These are phyloP conservation scores for Pyrrhosoma nymphula DNA, from an alignment of 2,888 invertebrate species.

Conservation along the genomic window DNA sequence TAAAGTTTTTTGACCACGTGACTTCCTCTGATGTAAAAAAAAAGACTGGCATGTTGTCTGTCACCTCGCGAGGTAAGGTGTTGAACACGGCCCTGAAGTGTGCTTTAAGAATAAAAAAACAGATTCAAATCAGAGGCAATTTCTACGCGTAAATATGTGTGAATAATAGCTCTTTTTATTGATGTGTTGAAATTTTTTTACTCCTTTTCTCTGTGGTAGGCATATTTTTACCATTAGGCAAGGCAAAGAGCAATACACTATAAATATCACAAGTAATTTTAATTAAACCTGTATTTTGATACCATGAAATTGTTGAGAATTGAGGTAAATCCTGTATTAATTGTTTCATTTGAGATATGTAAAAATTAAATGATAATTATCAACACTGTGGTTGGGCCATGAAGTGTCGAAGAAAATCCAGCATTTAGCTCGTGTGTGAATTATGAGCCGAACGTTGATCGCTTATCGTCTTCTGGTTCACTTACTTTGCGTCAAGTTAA, in stretches of 20 bases:
- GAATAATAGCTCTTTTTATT: constrained; percentile 67
- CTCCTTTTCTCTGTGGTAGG: constrained; percentile 70
- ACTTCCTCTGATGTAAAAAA: constrained; percentile 66
- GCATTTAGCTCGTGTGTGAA: constrained; percentile 46
- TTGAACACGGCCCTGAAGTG: constrained; percentile 60
- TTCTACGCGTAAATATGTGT: constrained; percentile 59
- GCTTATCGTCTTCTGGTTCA: constrained; percentile 52
- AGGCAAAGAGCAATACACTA: constrained; percentile 71
- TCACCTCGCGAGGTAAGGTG: constrained; percentile 55
- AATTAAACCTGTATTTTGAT: constrained; percentile 72
- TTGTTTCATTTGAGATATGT: constrained; percentile 59
- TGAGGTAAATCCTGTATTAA: constrained; percentile 65
- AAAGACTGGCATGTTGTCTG: constrained; percentile 65
- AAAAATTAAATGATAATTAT: constrained; percentile 54
- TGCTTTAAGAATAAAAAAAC: constrained; percentile 60
- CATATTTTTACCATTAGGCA: constrained; percentile 70
- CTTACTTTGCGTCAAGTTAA: constrained; percentile 67
- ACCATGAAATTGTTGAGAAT: constrained; percentile 71
- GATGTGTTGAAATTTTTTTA: constrained; percentile 63
- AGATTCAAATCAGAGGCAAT: constrained; percentile 54
- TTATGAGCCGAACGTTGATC: constrained; percentile 65
- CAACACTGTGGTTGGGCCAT: constrained; percentile 60
- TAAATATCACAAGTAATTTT: constrained; percentile 69
- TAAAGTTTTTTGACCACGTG: constrained; percentile 66
- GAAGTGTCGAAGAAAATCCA: constrained; percentile 55